Percentiles rank a stretch among this genome's conserved stretches.
Conservation (phyloP, 92 coral and sea anemone species). For the Parazoanthus swiftii region DNA sequence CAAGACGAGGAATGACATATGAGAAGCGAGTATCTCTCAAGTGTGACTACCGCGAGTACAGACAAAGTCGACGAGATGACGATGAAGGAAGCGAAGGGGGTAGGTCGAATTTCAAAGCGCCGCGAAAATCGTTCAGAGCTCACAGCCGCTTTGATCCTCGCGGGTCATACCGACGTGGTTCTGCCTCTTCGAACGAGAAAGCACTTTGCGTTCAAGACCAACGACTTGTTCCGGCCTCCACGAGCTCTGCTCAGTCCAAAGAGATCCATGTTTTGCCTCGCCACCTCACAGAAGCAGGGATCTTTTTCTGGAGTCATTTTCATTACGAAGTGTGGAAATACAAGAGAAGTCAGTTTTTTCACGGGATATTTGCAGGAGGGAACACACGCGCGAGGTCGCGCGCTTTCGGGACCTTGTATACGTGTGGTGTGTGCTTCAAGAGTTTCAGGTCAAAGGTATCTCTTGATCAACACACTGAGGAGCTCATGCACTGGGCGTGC, state of each 20-base stretch:
- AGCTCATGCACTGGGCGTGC: slow-evolving; percentile 95
- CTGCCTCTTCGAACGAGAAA: background rate
- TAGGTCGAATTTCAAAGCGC: slow-evolving; percentile 40
- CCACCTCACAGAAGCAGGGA: slow-evolving; percentile 37
- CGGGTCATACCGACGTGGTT: background rate
- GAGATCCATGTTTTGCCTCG: slow-evolving; percentile 39
- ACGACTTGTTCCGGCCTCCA: background rate
- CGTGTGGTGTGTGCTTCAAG: slow-evolving; percentile 94
- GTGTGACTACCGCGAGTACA: slow-evolving; percentile 40
- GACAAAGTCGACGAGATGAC: background rate
- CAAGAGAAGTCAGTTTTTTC: slow-evolving; percentile 63
- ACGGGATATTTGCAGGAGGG: slow-evolving; percentile 51
- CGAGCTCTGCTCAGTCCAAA: background rate
- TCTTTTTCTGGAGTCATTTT: slow-evolving; percentile 53
- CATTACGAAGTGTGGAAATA: slow-evolving; percentile 67
- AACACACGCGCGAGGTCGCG: slow-evolving; percentile 53
- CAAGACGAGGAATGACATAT: slow-evolving; percentile 26
- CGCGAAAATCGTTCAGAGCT: slow-evolving; percentile 35
- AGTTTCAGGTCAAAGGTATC: slow-evolving; percentile 80
- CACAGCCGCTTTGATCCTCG: slow-evolving; percentile 24
- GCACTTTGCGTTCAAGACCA: slow-evolving; percentile 13
- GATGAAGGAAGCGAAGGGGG: slow-evolving; percentile 7
- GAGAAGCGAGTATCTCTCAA: slow-evolving; percentile 22
- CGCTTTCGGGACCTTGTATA: slow-evolving; percentile 59
- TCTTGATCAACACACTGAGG: slow-evolving; percentile 90